Percentiles rank a stretch among this genome's conserved stretches.
Conservation (phyloP, 1,140 invertebrate species). For the Heliothis virescens region DNA sequence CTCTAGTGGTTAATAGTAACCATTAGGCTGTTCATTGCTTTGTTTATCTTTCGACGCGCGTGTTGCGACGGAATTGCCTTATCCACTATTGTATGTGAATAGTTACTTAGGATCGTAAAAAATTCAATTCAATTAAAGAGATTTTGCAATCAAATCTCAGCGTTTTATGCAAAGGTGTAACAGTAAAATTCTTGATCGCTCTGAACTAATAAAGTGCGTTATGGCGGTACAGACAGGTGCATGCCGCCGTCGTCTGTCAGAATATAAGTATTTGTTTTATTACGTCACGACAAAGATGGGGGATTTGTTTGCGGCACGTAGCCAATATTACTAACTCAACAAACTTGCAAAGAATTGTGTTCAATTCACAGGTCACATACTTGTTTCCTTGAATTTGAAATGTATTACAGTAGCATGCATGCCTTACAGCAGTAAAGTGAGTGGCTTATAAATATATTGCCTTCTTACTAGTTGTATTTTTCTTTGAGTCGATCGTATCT, state of each 20-base stretch:
- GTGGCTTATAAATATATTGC: slow-evolving; percentile 35
- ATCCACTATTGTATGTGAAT: slow-evolving; percentile 34
- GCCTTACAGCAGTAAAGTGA: slow-evolving; percentile 28
- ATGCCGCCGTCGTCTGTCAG: background rate
- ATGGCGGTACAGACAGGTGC: slow-evolving; percentile 14
- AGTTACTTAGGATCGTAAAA: slow-evolving; percentile 35
- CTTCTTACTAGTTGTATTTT: slow-evolving; percentile 12
- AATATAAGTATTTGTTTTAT: slow-evolving; percentile 32
- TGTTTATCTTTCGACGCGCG: slow-evolving; percentile 63
- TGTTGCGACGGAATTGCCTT: slow-evolving; percentile 50
- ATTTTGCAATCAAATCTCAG: slow-evolving; percentile 19
- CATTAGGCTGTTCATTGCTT: slow-evolving; percentile 67
- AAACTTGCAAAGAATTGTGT: slow-evolving; percentile 51
- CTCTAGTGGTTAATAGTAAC: slow-evolving; percentile 71
- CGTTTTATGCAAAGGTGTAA: slow-evolving; percentile 47
- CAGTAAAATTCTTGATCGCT: slow-evolving; percentile 43
- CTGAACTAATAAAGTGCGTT: slow-evolving; percentile 41
- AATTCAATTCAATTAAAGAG: slow-evolving; percentile 44
- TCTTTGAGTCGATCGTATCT: slow-evolving; percentile 13
- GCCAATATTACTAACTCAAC: slow-evolving; percentile 51
- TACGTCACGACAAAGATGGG: background rate
- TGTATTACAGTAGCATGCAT: slow-evolving; percentile 32
- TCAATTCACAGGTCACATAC: slow-evolving; percentile 46
- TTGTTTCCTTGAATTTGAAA: slow-evolving; percentile 41
- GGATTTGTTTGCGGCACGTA: slow-evolving; percentile 51